Evolutionary conservation across 2,113 vertebrate genomes (phyloP).

Genomic region (Arvicanthis niloticus): DNA sequence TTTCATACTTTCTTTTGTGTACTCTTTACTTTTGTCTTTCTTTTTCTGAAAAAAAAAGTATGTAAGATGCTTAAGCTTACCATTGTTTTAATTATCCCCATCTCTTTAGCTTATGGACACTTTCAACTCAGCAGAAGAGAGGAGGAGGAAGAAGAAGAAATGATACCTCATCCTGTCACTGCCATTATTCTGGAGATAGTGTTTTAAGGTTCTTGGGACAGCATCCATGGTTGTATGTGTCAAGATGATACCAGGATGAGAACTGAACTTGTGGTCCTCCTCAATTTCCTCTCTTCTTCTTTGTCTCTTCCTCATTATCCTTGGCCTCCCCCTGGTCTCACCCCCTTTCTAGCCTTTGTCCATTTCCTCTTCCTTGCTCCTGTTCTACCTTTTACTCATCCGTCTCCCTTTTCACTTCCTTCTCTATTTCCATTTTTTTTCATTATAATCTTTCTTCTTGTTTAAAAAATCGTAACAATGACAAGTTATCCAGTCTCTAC

Average conservation of each 20-base stretch:
- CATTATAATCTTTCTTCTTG: not conserved
- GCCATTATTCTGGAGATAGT: conserved; percentile 14
- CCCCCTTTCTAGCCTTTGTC: not conserved
- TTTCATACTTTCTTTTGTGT: not conserved
- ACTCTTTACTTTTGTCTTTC: not conserved
- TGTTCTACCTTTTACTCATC: not conserved
- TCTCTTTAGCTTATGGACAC: not conserved
- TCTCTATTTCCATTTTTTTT: not conserved
- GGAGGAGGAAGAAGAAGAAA: not conserved
- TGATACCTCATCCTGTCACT: not conserved
- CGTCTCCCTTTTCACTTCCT: not conserved
- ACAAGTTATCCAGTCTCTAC: not conserved
- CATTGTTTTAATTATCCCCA: not conserved
- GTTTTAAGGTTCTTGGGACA: not conserved
- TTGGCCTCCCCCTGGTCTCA: not conserved
- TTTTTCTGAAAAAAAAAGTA: not conserved
- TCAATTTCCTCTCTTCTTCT: not conserved
- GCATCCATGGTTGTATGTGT: not conserved
- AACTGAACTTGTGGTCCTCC: not conserved
- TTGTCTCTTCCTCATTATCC: not conserved
- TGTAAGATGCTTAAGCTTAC: not conserved
- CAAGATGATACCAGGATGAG: conserved; percentile 25
- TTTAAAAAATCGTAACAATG: not conserved
- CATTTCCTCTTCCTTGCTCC: not conserved
- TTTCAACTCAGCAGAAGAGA: conserved; percentile 30